Base-by-base conservation (phyloP, 2,888 invertebrate genomes). In the Aspidiotus destructor region DNA sequence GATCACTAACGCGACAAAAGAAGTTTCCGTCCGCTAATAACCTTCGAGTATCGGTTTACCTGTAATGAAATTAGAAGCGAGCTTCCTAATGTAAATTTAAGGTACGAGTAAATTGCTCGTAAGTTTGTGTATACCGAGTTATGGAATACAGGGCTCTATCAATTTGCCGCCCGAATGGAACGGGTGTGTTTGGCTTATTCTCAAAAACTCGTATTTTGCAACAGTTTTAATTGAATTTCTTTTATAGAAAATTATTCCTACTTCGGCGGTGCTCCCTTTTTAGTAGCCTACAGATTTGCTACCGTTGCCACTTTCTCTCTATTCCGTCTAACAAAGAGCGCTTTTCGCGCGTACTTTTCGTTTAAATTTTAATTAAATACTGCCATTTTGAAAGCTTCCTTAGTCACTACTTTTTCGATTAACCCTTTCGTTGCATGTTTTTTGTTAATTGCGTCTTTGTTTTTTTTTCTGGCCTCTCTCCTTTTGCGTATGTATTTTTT, bases 301-400 rank as follows among this genome's bases (percentile, higher is more conserved):
- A 28, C 28, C 28, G 28, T 28, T 28, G 28, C 28, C 5, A 57
- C 48, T 65, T 58, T 44, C 65, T 57, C 65, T 41, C 28, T 28
- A 17, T 57, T 42, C 28, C 55, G 15, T 16, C 16, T 17, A 53
- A 41, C 64, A 41, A 41, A 64, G 57, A 64, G 13, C 55, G 55
- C 44, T 64, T 55, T 42, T 64, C 57, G 64, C 65, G 65, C 57
- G 44, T 57, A 65, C 57, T 64, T 64, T 57, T 64, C 57, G 57
- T 58, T 65, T 65, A 57, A 65, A 65, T 65, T 65, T 65, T 65
- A 65, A 65, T 65, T 65, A 65, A 65, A 65, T 65, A 65, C 65
- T 65, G 57, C 57, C 58, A 65, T 65, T 65, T 48, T 57, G 65
- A 65, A 65, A 65, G 65, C 65, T 65, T 65, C 55, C 65, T 65